Evolutionary conservation across 2,797 vertebrate species (phyloP).

Genomic region (Calcarius lapponicus): DNA sequence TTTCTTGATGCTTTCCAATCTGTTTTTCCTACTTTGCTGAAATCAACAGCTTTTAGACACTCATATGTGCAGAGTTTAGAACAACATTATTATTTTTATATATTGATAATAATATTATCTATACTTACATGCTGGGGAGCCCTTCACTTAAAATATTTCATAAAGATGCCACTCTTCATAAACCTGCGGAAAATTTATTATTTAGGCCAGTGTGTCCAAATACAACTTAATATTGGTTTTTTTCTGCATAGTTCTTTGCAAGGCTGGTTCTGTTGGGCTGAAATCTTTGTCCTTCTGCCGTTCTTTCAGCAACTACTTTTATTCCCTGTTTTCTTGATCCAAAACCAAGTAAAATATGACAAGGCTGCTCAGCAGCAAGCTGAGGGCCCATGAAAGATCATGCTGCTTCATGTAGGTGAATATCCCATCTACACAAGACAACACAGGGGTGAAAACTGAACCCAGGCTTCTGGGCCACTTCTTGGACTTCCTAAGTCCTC

Average conservation of each 20-base stretch:
- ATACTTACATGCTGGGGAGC: not conserved
- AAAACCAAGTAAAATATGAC: not conserved
- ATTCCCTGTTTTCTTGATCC: not conserved
- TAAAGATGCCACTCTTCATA: not conserved
- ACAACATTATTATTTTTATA: not conserved
- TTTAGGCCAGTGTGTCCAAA: not conserved
- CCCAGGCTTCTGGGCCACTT: not conserved
- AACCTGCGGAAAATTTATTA: not conserved
- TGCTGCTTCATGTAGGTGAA: rapidly evolving
- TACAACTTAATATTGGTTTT: not conserved
- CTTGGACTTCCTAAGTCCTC: not conserved
- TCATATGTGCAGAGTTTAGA: not conserved
- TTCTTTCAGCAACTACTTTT: not conserved
- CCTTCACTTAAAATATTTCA: not conserved
- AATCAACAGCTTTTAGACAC: not conserved
- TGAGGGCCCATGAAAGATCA: not conserved
- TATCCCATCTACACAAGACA: not conserved
- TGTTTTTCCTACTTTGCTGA: not conserved
- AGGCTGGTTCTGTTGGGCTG: not conserved
- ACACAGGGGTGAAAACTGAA: not conserved
- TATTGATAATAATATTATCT: not conserved
- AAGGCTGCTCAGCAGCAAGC: not conserved
- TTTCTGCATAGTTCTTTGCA: not conserved
- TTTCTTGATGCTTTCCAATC: not conserved
- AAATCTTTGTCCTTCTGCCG: not conserved